phyloP scores from a whole-genome alignment of 2,797 vertebrate genomes.

The Sebastes oblongus region DNA sequence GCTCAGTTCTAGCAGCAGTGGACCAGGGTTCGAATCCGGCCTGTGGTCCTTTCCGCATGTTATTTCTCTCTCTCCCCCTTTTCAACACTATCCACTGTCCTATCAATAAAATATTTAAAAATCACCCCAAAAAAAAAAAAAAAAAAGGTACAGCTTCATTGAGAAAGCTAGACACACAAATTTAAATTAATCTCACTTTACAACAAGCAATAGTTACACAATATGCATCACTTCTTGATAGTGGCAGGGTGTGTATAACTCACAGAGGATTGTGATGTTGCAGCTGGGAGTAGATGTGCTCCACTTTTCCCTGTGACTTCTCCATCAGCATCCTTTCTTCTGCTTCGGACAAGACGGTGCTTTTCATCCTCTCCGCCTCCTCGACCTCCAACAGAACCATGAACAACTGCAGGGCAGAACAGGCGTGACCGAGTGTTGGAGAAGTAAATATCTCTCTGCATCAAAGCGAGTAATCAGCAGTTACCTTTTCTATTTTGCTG shows the following conservation, averaged over 20 bases:
- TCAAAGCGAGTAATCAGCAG: neutral
- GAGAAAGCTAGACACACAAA: neutral
- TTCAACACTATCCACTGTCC: too few relatives aligned
- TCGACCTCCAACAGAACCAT: slow-evolving; percentile 89
- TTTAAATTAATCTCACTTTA: neutral
- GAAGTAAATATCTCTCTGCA: neutral
- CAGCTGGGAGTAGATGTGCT: slow-evolving; percentile 85
- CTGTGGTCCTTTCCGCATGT: too few relatives aligned
- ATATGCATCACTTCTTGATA: neutral
- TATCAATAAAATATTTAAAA: too few relatives aligned
- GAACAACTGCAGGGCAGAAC: slow-evolving; percentile 82
- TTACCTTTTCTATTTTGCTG: slow-evolving; percentile 90
- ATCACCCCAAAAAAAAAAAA: too few relatives aligned
- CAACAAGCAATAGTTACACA: neutral
- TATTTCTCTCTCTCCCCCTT: too few relatives aligned
- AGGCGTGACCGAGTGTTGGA: neutral
- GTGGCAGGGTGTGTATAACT: slow-evolving; percentile 28
- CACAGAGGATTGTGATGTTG: slow-evolving; percentile 82
- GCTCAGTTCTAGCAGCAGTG: too few relatives aligned
- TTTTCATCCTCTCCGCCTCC: slow-evolving; percentile 81
- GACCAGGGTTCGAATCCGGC: too few relatives aligned
- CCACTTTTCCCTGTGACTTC: slow-evolving; percentile 79
- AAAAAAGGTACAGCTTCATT: neutral
- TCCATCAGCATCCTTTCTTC: slow-evolving; percentile 73
- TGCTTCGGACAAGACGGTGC: slow-evolving; percentile 58